Conservation (phyloP, 1,140 invertebrate genomes). For the Penaeus vannamei region DNA sequence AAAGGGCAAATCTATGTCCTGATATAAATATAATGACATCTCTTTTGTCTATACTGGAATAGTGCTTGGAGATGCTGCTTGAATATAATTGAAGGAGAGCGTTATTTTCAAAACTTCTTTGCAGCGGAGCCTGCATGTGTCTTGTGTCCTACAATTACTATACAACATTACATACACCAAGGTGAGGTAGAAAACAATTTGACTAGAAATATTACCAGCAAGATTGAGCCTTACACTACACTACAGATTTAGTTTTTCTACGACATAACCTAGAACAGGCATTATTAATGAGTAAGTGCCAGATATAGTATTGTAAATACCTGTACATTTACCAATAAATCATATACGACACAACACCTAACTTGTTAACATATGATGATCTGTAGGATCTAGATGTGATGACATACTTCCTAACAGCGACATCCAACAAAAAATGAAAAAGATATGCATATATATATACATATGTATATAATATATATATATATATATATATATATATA, state of each 20-base stretch:
- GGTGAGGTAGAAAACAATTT: constrained; percentile 27
- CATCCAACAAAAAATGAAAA: background rate
- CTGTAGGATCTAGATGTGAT: background rate
- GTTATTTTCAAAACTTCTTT: background rate
- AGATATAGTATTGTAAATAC: background rate
- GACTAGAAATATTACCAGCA: constrained; percentile 28
- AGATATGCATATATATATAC: no score
- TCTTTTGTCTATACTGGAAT: no score
- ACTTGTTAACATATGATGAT: background rate
- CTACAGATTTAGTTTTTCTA: background rate
- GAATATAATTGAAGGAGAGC: background rate
- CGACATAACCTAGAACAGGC: background rate
- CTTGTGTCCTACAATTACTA: background rate
- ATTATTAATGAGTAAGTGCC: background rate
- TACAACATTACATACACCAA: background rate
- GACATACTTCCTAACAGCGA: background rate
- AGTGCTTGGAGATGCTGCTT: no score
- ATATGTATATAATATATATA: no score
- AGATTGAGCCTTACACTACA: background rate
- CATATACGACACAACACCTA: constrained; percentile 4
- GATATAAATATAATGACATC: no score
- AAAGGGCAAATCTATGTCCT: no score
- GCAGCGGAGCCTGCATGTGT: background rate
- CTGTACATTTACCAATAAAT: constrained; percentile 6
- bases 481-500: no score